Base-by-base conservation (phyloP, 2,888 invertebrate genomes). In the Agrochola lychnidis region DNA sequence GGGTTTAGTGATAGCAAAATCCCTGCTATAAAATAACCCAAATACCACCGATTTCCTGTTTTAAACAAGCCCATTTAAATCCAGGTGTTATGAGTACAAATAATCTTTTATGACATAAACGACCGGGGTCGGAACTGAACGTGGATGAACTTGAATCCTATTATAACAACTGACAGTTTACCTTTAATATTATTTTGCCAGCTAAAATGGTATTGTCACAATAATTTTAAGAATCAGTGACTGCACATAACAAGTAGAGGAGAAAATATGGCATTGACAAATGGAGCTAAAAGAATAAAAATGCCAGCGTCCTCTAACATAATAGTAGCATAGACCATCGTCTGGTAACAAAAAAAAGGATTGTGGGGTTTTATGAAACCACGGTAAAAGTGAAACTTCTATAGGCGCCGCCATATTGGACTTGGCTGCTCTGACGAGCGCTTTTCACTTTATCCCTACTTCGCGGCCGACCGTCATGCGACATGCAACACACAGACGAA, bases 61-160 rank as follows among this genome's bases (percentile, higher is more conserved):
- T 62, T 16, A 70, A 78, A 78, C 56, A 70, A 70, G 14, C 48
- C 19, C 19, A 70, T 77, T 78, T 70, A 78, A 77, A 78, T 70
- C 25, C 77, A 48, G 40, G 25, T 53, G 16, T 40, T 48, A n/a
- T 10, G 25, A 53, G 16, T 19, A 56, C 30, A 69, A 70, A 77
- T 70, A 70, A 62, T 48, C 61, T 53, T 70, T 61, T 69, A 69
- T 77, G 69, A 53, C 59, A 22, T n/a, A n/a, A 22, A 70, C 42
- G 59, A 45, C 19, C 51, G 22, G 14, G 19, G 7, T n/a, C 42
- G 59, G 51, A 61, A 61, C 51, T 36, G 42, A 12, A 30, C 42
- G 16, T 16, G 51, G 19, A 25, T 69, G 7, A 76, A 69, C 42
- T 22, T 42, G 36, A 42, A 77, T 69, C 69, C 42, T 45, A 76